Base-by-base conservation (phyloP, 2,113 vertebrate species). In the Desmodus rotundus region DNA sequence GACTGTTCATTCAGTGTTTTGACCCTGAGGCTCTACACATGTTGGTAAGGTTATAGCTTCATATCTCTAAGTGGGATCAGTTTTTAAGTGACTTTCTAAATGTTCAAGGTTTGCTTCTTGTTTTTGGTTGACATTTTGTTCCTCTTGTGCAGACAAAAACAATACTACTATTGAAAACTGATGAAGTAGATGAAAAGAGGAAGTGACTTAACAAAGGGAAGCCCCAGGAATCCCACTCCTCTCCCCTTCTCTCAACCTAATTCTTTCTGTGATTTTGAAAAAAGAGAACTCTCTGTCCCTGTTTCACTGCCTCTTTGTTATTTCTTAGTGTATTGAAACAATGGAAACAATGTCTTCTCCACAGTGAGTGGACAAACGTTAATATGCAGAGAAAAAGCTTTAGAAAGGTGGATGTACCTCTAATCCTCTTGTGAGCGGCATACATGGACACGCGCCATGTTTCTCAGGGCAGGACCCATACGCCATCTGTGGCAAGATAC, bases 1-100 rank as follows among this genome's bases (percentile, higher is more conserved):
- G 58, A 96, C 94, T 47, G 89, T 91, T 58, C 94, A 97, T 93
- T 97, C 77, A 93, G 65, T 93, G 67, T n/a, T 0, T 77, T 88
- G 61, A 77, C 93, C 93, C 90, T 94, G 56, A 76, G 70, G 54
- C 67, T 93, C 68, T 73, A 87, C 38, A 87, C 81, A 97, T 63
- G 82, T 96, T 95, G 70, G 93, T 95, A 90, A 94, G 50, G 36
- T 82, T 95, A 90, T 83, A 70, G 19, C 19, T 45, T 54, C 28
- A 0, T 87, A 94, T 83, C 89, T 94, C 38, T 94, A 47, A 73
- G 52, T 88, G 72, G 91, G 89, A 95, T 72, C 72, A 7, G 70
- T 88, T 96, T 96, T 56, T 74, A 89, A 92, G 84, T 95, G 81
- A 95, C 83, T 96, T 87, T 87, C 80, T 94, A 61, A 65, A 0